Percentiles rank a stretch among this genome's conserved stretches.
Conservation (phyloP, 2,113 vertebrate genomes). For the Sinocyclocheilus maitianheensis region DNA sequence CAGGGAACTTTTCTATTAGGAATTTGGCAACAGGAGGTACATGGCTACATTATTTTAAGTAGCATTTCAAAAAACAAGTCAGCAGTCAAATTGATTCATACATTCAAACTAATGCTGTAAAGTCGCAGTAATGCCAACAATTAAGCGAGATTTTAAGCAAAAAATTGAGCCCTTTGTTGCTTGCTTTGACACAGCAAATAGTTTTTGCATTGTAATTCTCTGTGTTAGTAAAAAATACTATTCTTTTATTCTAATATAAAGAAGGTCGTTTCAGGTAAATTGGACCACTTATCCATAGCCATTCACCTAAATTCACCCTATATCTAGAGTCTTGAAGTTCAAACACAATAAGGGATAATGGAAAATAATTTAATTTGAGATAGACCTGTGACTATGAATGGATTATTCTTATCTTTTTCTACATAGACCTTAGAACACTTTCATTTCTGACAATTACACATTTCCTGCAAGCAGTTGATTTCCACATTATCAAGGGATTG, state of each 20-base stretch:
- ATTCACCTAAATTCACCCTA: background rate
- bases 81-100: background rate
- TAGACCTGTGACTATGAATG: background rate
- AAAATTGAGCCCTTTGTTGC: background rate
- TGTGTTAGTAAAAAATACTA: background rate
- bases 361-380: background rate
- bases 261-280: background rate
- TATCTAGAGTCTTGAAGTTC: background rate
- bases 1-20: background rate
- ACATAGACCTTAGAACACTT: background rate
- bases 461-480: slow-evolving; percentile 14
- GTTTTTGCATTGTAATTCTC: background rate
- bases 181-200: background rate
- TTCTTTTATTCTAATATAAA: too few relatives aligned
- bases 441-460: slow-evolving; percentile 5
- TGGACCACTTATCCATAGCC: background rate
- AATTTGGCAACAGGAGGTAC: background rate
- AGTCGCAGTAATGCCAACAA: background rate
- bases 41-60: background rate
- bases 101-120: background rate
- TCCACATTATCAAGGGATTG: background rate
- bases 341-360: background rate
- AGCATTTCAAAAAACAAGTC: background rate
- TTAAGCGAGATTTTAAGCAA: background rate
- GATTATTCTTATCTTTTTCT: background rate